Base-by-base conservation (phyloP, 2,113 vertebrate species). In the Oxyura jamaicensis region DNA sequence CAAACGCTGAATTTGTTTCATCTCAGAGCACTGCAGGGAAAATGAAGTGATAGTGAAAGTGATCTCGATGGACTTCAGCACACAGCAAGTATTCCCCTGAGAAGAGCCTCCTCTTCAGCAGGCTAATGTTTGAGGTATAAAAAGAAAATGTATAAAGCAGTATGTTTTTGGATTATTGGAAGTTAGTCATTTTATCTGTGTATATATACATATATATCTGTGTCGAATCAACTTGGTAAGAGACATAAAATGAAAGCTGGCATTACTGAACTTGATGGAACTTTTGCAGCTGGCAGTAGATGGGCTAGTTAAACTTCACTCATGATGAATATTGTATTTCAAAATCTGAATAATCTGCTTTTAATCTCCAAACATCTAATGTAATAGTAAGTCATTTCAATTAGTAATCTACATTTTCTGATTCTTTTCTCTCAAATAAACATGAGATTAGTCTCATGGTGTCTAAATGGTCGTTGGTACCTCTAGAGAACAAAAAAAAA, bases 331-430 rank as follows among this genome's bases (percentile, higher is more conserved):
- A 31, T 21, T 23, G 22, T 56, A 35, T 90, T 90, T 77, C 48
- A 91, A 94, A 86, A 93, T 28, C 69, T 36, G 25, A 91, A 68
- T 78, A 91, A 81, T 48, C 35, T 60, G 21, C 26, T 91, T 84
- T 84, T 92, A 62, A 86, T 79, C 84, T 92, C 26, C 41, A 92
- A 78, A 82, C 8, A 68, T 72, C 44, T 81, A 39, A 78, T 39
- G 23, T 17, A 90, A 86, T 10, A 68, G 33, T 20, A 83, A 76
- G 25, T 53, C 14, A 65, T 84, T 91, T 88, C 76, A 78, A 26
- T 36, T 48, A 4, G 16, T 58, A 87, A 71, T 86, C 75, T 91
- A 59, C 3, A 46, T 90, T 91, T 86, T 62, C 75, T 41, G 14
- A 84, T 73, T 25, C 4, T 68, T 86, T 88, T 72, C 33, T 83